Evolutionary conservation across 2,888 invertebrate species (phyloP).

Genomic region (Monopis laevigella): DNA sequence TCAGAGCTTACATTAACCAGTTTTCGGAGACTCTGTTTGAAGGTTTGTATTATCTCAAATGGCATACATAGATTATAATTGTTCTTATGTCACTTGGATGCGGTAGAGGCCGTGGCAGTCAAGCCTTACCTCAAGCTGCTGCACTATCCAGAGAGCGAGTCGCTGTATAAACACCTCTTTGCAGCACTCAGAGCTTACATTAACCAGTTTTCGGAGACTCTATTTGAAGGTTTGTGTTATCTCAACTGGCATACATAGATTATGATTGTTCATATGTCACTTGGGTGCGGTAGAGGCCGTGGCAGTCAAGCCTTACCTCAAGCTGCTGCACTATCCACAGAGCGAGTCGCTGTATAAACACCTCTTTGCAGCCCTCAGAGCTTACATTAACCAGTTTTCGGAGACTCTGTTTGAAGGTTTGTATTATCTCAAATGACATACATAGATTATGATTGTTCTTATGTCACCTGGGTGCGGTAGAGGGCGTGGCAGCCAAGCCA

Average conservation of each 20-base stretch:
- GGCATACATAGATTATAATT: no score
- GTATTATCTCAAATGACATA: no score
- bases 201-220: conserved; percentile 84
- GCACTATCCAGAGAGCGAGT: conserved; percentile 90
- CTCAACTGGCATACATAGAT: no score
- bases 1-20: conserved; percentile 92
- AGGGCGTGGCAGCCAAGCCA: conserved; percentile 84
- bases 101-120: conserved; percentile 82
- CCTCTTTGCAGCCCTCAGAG: conserved; percentile 89
- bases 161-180: conserved; percentile 89
- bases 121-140: conserved; percentile 88
- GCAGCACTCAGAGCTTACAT: conserved; percentile 92
- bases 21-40: conserved; percentile 85
- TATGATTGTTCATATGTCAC: conserved; percentile 84
- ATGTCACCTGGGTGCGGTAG: conserved; percentile 80
- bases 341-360: conserved; percentile 91
- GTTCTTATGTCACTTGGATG: conserved; percentile 83
- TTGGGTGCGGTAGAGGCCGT: conserved; percentile 82
- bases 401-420: conserved; percentile 85
- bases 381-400: conserved; percentile 92
- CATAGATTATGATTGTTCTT: conserved; percentile 86
- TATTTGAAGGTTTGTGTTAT: conserved; percentile 91
- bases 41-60: no score
- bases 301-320: conserved; percentile 85
- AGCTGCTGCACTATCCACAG: conserved; percentile 88